Evolutionary conservation across 2,888 invertebrate species (phyloP).

Genomic region (Leucophora obtusa): DNA sequence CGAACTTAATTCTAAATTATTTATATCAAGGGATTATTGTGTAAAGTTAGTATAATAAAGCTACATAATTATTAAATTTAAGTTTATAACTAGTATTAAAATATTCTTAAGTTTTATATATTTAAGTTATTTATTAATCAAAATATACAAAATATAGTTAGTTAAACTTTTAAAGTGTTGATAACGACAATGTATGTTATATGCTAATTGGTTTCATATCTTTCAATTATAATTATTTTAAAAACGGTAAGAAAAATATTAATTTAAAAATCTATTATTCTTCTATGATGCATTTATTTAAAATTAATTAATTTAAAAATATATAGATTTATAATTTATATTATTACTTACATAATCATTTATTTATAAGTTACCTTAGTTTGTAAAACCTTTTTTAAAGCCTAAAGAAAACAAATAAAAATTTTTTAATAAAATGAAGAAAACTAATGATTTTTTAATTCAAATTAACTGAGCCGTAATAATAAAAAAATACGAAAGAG

Average conservation of each 20-base stretch:
- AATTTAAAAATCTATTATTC: background rate
- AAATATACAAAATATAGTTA: conserved; percentile 25
- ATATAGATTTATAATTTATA: background rate
- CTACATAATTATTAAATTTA: too few species aligned
- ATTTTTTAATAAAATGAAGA: background rate
- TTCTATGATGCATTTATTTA: conserved; percentile 25
- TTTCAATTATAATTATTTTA: conserved; percentile 2
- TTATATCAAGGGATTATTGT: too few species aligned
- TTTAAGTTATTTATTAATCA: conserved; percentile 3
- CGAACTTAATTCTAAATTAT: too few species aligned
- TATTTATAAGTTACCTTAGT: conserved; percentile 16
- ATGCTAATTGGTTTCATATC: conserved; percentile 44
- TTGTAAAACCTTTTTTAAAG: conserved; percentile 17
- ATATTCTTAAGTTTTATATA: background rate
- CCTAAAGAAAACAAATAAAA: conserved; percentile 13
- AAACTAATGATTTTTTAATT: too few species aligned
- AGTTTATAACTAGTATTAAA: background rate
- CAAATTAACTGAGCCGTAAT: too few species aligned
- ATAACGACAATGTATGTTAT: background rate
- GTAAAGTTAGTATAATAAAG: too few species aligned
- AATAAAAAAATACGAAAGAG: too few species aligned
- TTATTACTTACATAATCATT: conserved; percentile 13
- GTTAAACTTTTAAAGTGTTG: conserved; percentile 17
- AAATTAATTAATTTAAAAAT: background rate
- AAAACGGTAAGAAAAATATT: background rate